phyloP scores from a whole-genome alignment of 2,113 vertebrate species.

The Caretta caretta region DNA sequence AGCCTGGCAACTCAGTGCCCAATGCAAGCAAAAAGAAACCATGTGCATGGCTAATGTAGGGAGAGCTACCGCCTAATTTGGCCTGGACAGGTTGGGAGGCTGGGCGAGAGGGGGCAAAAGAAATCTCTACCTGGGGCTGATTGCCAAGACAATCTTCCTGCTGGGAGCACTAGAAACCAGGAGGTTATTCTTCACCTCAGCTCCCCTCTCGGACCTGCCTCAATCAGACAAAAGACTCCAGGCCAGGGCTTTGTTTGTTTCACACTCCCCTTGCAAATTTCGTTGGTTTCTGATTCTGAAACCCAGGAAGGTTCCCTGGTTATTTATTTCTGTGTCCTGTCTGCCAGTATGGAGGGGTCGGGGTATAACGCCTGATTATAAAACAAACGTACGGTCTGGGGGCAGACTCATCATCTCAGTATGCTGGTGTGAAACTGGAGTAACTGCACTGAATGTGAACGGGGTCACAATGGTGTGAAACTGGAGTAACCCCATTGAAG shows the following conservation, averaged over 20 bases:
- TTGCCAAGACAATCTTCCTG: background rate
- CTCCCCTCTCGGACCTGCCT: too few species aligned
- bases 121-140: background rate
- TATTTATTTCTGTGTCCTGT: background rate
- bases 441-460: background rate
- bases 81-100: background rate
- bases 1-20: constrained; percentile 1
- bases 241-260: background rate
- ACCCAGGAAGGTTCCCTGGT: background rate
- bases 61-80: background rate
- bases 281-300: background rate
- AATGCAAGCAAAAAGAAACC: constrained; percentile 20
- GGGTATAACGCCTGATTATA: background rate
- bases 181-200: background rate
- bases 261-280: background rate
- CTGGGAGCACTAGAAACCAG: background rate
- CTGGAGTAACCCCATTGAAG: too few species aligned
- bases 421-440: background rate
- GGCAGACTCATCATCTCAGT: background rate
- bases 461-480: too few species aligned
- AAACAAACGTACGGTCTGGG: background rate
- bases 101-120: background rate
- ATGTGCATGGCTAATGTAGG: background rate
- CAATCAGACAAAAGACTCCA: background rate
- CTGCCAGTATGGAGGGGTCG: background rate